A percentile compares a stretch with the other conserved stretches of the same genome.
Evolutionary conservation across 2,797 vertebrate species (phyloP).

Genomic region (Pseudomugil tenellus): DNA sequence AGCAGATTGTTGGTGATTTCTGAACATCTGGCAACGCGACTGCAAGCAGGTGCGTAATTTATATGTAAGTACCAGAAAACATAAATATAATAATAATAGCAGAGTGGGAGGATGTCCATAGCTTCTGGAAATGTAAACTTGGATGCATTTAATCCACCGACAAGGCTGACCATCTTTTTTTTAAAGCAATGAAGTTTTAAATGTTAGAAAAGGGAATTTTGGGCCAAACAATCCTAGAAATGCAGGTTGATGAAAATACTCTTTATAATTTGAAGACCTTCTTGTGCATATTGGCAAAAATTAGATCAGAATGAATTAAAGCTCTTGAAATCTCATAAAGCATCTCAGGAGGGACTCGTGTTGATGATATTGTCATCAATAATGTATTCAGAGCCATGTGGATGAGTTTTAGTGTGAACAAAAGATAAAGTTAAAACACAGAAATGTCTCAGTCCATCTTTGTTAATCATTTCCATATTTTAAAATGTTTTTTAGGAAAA

Average conservation of each 20-base stretch:
- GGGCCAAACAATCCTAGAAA: not conserved
- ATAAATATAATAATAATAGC: too few species aligned
- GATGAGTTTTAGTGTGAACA: not conserved
- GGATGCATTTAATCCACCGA: too few species aligned
- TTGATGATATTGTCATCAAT: not conserved
- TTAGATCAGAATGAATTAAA: not conserved
- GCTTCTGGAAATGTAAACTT: not conserved
- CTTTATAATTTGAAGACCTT: not conserved
- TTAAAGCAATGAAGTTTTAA: too few species aligned
- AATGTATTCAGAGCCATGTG: not conserved
- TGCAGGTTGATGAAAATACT: too few species aligned
- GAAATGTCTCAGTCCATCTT: not conserved
- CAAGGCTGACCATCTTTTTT: too few species aligned
- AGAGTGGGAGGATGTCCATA: too few species aligned
- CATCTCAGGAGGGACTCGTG: not conserved
- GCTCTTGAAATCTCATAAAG: conserved; percentile 4
- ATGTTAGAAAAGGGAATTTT: not conserved
- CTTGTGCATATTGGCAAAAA: not conserved
- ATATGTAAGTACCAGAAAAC: too few species aligned
- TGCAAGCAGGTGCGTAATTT: too few species aligned
- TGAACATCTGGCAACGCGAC: too few species aligned
- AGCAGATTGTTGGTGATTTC: not conserved
- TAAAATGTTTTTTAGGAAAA: conserved; percentile 1
- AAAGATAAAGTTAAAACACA: not conserved
- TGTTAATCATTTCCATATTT: not conserved